phyloP scores from a whole-genome alignment of 1,140 invertebrate species.

The Coenobita brevimanus region DNA sequence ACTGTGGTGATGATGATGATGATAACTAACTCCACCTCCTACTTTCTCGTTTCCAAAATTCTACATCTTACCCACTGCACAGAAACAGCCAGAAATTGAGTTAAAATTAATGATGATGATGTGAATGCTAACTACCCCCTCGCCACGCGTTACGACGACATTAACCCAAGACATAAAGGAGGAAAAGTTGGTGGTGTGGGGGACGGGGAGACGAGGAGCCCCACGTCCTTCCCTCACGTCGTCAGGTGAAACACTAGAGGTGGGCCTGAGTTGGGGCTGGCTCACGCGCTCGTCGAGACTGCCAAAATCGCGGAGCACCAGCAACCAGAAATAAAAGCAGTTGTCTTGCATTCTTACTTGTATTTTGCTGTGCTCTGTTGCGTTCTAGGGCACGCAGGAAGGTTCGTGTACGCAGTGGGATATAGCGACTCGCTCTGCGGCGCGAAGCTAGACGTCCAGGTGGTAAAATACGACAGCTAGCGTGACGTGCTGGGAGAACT shows the following conservation, averaged over 20 bases:
- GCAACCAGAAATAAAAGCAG: conserved; percentile 48
- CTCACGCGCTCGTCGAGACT: conserved; percentile 11
- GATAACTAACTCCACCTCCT: too few relatives aligned
- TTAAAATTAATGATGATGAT: too few relatives aligned
- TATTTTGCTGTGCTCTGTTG: not conserved
- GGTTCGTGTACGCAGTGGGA: too few relatives aligned
- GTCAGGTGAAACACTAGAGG: conserved; percentile 58
- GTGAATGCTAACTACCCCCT: too few relatives aligned
- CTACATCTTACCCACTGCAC: too few relatives aligned
- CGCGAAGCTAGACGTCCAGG: too few relatives aligned
- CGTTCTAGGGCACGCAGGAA: too few relatives aligned
- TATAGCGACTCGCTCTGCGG: too few relatives aligned
- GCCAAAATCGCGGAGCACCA: conserved; percentile 44
- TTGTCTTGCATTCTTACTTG: not conserved
- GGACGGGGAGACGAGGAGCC: not conserved
- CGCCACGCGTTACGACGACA: too few relatives aligned
- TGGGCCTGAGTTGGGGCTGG: conserved; percentile 20
- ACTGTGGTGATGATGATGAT: too few relatives aligned
- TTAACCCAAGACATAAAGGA: not conserved
- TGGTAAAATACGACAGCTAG: not conserved
- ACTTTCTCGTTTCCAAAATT: too few relatives aligned
- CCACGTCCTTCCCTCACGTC: not conserved
- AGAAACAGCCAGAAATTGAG: too few relatives aligned
- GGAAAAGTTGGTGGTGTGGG: not conserved
- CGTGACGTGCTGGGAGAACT: conserved; percentile 26